Evolutionary conservation across 1,140 invertebrate species (phyloP).

Genomic region (Neuroterus valhalla): DNA sequence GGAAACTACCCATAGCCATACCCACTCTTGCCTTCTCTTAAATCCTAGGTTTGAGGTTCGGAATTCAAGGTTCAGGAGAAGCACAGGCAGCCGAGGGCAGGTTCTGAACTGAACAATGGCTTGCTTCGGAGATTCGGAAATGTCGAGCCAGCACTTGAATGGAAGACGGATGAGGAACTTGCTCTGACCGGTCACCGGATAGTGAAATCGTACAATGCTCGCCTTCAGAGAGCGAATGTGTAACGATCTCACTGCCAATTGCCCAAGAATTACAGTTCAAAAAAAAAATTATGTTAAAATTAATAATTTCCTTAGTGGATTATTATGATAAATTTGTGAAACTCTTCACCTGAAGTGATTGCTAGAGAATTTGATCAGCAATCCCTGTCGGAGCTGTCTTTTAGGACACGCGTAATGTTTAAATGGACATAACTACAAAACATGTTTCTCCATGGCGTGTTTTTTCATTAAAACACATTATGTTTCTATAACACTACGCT

Average conservation of each 20-base stretch:
- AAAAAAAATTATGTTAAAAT: neutral
- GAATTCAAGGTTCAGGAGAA: constrained; percentile 18
- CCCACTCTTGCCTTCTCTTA: constrained; percentile 39
- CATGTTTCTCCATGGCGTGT: no score
- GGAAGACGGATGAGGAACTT: constrained; percentile 44
- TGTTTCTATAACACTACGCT: no score
- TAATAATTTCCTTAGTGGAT: no score
- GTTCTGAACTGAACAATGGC: constrained; percentile 46
- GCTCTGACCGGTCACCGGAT: constrained; percentile 41
- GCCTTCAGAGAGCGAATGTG: constrained; percentile 39
- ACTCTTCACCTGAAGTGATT: no score
- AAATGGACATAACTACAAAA: no score
- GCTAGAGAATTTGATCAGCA: no score
- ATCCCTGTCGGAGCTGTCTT: no score
- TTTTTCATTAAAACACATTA: no score
- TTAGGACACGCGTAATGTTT: no score
- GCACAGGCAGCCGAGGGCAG: constrained; percentile 36
- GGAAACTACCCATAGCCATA: constrained; percentile 47
- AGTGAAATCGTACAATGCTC: constrained; percentile 37
- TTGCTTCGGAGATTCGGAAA: constrained; percentile 47
- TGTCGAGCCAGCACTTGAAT: constrained; percentile 44
- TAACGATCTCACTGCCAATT: neutral
- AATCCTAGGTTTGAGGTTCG: constrained; percentile 30
- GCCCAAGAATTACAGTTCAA: neutral
- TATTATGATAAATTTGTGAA: no score